Evolutionary conservation across 2,113 vertebrate species (phyloP).

Genomic region (human (Homo sapiens)): DNA sequence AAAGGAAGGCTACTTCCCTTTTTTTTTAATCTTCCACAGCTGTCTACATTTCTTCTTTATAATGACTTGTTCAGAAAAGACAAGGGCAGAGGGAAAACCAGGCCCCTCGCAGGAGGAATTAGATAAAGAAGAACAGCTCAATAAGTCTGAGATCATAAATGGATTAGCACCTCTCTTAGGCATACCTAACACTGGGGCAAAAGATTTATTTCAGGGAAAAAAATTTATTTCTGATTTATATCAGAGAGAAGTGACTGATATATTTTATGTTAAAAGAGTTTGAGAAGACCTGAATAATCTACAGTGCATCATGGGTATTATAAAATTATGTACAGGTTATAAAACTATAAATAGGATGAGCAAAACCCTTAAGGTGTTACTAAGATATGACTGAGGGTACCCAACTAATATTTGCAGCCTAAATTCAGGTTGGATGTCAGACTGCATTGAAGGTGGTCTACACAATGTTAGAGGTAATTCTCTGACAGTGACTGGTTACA

Average conservation of each 20-base stretch:
- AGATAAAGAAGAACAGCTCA: not conserved
- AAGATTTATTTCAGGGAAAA: not conserved
- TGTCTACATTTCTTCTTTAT: not conserved
- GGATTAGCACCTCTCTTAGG: not conserved
- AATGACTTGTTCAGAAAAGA: not conserved
- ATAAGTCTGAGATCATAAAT: not conserved
- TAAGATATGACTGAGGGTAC: not conserved
- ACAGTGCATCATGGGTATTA: not conserved
- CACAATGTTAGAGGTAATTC: fast-evolving
- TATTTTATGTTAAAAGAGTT: not conserved
- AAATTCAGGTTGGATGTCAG: not conserved
- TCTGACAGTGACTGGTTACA: not conserved
- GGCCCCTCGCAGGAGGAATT: not conserved
- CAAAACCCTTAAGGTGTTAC: not conserved
- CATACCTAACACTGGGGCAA: not conserved
- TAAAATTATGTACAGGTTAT: not conserved
- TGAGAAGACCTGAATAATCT: not conserved
- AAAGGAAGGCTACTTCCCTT: not conserved
- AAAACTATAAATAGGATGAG: not conserved
- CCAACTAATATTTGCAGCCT: not conserved
- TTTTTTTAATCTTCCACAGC: not conserved
- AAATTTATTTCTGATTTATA: not conserved
- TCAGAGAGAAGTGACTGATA: not conserved
- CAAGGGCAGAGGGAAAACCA: not conserved
- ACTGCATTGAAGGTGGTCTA: not conserved